Conservation (phyloP, 2,797 vertebrate genomes). For the Coregonus sp. region DNA sequence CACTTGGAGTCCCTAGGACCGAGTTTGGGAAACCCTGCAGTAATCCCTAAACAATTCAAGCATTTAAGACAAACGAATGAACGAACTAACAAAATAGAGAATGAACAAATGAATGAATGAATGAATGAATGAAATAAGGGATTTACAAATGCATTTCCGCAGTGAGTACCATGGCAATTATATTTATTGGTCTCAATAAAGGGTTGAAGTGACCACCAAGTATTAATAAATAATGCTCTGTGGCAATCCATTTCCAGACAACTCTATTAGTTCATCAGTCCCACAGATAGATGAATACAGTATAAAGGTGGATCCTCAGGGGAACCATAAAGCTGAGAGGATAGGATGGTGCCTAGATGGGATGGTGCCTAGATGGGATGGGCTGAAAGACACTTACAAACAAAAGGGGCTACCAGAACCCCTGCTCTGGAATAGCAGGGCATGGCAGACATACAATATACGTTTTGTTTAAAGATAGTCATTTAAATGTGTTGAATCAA, state of each 20-base stretch:
- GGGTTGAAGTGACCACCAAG: neutral
- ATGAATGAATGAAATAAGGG: no score
- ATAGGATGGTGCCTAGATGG: neutral
- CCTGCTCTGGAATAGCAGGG: neutral
- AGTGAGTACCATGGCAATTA: neutral
- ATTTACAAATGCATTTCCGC: neutral
- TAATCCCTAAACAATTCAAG: no score
- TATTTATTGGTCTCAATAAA: neutral
- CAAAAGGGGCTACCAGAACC: neutral
- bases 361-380: neutral
- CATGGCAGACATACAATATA: neutral
- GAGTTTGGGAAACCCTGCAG: no score
- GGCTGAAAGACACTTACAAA: neutral
- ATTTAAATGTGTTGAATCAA: neutral
- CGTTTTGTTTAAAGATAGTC: neutral
- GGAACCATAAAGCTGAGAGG: neutral
- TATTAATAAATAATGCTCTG: conserved; percentile 39
- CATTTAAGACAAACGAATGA: no score
- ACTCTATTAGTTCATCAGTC: conserved; percentile 18
- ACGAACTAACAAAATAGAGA: no score
- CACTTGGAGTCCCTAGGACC: no score
- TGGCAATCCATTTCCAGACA: conserved; percentile 10
- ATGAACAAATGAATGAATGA: neutral
- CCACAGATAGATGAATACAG: neutral
- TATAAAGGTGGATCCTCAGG: neutral